A percentile compares a stretch with the other conserved stretches of the same genome.
phyloP scores from a whole-genome alignment of 2,797 vertebrate genomes.

The Cryptoblepharus egeriae region DNA sequence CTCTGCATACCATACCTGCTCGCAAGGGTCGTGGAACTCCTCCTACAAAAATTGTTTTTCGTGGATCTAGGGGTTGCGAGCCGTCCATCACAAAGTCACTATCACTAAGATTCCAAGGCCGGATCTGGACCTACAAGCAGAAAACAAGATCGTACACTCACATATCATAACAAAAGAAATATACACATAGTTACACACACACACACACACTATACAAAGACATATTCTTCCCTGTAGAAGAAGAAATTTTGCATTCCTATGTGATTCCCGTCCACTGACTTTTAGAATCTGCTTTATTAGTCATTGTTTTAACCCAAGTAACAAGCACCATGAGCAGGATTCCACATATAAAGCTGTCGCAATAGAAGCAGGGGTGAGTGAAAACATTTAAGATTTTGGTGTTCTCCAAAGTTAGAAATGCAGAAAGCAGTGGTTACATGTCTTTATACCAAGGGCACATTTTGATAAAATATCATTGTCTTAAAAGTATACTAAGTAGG shows the following conservation, averaged over 20 bases:
- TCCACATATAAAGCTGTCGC: background rate
- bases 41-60: conserved; percentile 99
- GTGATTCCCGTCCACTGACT: background rate
- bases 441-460: no score
- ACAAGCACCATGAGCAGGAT: background rate
- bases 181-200: conserved; percentile 37
- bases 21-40: conserved; percentile 97
- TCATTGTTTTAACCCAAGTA: background rate
- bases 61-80: conserved; percentile 96
- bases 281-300: background rate
- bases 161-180: conserved; percentile 39
- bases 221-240: background rate
- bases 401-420: no score
- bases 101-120: conserved; percentile 99
- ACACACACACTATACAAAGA: conserved; percentile 38
- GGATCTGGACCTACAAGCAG: conserved; percentile 90
- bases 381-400: no score
- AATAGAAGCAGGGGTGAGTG: background rate
- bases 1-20: conserved; percentile 84
- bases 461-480: no score
- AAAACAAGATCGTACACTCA: conserved; percentile 60
- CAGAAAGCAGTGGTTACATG: no score
- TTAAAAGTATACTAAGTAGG: no score
- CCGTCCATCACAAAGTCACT: conserved; percentile 99
- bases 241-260: background rate